Percentiles rank a stretch among this genome's conserved stretches.
Conservation (phyloP, 2,888 invertebrate species). For the Thera britannica region DNA sequence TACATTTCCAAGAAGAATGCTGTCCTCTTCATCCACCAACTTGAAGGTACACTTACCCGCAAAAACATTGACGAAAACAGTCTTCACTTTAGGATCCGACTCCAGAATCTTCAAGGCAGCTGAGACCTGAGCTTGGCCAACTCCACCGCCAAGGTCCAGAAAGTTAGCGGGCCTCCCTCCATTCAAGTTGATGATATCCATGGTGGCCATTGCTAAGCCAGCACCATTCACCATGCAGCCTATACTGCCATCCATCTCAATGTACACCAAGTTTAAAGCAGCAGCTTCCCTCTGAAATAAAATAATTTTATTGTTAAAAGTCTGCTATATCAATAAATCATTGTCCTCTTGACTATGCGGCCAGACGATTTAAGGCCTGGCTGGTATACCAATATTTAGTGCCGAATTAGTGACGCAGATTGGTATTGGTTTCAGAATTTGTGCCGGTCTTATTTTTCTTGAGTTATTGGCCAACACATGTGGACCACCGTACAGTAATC, state of each 20-base stretch:
- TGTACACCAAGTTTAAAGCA: conserved; percentile 96
- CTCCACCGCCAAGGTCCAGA: conserved; percentile 98
- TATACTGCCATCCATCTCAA: conserved; percentile 98
- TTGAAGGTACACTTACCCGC: conserved; percentile 83
- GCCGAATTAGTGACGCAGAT: too few relatives aligned
- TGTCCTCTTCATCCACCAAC: too few relatives aligned
- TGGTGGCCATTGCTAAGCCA: conserved; percentile 99
- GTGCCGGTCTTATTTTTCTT: too few relatives aligned
- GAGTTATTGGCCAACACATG: too few relatives aligned
- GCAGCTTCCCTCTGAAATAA: conserved; percentile 90
- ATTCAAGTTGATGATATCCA: conserved; percentile 99
- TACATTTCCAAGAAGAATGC: too few relatives aligned
- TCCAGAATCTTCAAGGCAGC: conserved; percentile 96
- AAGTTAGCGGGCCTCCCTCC: conserved; percentile 99
- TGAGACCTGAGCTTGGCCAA: conserved; percentile 96
- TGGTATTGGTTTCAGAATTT: too few relatives aligned
- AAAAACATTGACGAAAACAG: conserved; percentile 99
- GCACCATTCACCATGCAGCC: conserved; percentile 99
- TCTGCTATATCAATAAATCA: too few relatives aligned
- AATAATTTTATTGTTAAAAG: too few relatives aligned
- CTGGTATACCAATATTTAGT: too few relatives aligned
- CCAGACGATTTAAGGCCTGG: too few relatives aligned
- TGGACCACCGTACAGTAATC: too few relatives aligned
- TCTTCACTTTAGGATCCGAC: conserved; percentile 94
- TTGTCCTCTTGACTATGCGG: too few relatives aligned